These are phyloP conservation scores for Pammene aurita DNA, from an alignment of 2,888 invertebrate species.

Conservation along the genomic window DNA sequence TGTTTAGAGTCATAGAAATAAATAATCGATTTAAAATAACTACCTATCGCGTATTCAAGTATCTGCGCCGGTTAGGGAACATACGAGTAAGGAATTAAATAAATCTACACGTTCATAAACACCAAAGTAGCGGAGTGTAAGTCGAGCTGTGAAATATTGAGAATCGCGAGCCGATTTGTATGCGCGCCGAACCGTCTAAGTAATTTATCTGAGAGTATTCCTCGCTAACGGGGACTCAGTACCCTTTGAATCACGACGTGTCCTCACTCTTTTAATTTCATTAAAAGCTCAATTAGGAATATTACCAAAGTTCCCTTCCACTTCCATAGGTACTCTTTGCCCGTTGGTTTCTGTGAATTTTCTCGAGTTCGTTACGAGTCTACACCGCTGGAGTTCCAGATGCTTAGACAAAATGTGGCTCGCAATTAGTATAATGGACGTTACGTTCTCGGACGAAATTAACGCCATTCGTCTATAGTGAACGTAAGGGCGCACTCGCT, in stretches of 20 bases:
- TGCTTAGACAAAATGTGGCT: conserved; percentile 79
- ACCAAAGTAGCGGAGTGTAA: conserved; percentile 51
- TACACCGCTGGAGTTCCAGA: conserved; percentile 73
- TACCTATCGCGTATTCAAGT: too few relatives aligned
- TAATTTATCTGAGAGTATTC: conserved; percentile 80
- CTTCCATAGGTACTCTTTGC: conserved; percentile 70
- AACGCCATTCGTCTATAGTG: conserved; percentile 74
- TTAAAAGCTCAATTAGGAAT: conserved; percentile 82
- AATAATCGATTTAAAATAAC: not conserved
- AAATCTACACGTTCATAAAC: conserved; percentile 25
- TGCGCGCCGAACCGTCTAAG: conserved; percentile 73
- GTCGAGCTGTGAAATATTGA: conserved; percentile 76
- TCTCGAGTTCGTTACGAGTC: conserved; percentile 74
- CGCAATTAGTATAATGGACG: conserved; percentile 82
- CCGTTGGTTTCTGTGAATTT: conserved; percentile 72
- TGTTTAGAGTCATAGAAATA: too few relatives aligned
- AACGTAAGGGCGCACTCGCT: conserved; percentile 70
- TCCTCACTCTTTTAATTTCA: conserved; percentile 80
- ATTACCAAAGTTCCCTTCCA: conserved; percentile 76
- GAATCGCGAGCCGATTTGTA: conserved; percentile 76
- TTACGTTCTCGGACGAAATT: conserved; percentile 74
- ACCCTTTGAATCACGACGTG: conserved; percentile 69
- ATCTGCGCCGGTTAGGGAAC: not conserved
- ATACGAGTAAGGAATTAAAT: conserved; percentile 13
- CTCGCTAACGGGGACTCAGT: conserved; percentile 65